Conservation (phyloP, 2,113 vertebrate species). For the Ceyx margarethae region DNA sequence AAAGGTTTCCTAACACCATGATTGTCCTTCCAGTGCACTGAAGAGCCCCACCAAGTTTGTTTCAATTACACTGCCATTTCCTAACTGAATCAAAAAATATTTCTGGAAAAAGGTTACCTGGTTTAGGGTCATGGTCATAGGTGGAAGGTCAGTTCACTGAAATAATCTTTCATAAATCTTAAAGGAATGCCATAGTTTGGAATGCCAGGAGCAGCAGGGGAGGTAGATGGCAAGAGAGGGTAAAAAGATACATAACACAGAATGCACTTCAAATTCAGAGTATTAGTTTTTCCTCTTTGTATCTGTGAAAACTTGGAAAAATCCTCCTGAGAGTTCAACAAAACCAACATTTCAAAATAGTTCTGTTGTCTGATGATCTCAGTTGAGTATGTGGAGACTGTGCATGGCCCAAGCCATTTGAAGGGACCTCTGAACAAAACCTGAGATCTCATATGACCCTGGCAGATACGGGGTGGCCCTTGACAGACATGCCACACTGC, state of each 20-base stretch:
- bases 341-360: rapidly evolving
- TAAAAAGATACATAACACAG: background rate
- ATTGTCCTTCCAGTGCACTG: background rate
- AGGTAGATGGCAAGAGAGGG: background rate
- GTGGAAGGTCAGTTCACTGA: constrained; percentile 28
- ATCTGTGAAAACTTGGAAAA: background rate
- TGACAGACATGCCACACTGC: rapidly evolving
- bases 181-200: background rate
- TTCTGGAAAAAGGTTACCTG: constrained; percentile 26
- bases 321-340: background rate
- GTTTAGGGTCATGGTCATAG: background rate
- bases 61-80: constrained; percentile 15
- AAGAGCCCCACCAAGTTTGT: background rate
- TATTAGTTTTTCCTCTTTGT: background rate
- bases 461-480: background rate
- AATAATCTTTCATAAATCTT: constrained; percentile 48
- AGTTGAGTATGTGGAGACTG: background rate
- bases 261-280: background rate
- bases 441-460: no score
- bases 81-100: background rate
- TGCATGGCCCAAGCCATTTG: background rate
- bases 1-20: background rate
- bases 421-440: background rate
- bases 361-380: background rate
- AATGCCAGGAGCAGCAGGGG: background rate